These are phyloP conservation scores for Apocheima hispidaria DNA, from an alignment of 2,888 invertebrate species.

Conservation along the genomic window DNA sequence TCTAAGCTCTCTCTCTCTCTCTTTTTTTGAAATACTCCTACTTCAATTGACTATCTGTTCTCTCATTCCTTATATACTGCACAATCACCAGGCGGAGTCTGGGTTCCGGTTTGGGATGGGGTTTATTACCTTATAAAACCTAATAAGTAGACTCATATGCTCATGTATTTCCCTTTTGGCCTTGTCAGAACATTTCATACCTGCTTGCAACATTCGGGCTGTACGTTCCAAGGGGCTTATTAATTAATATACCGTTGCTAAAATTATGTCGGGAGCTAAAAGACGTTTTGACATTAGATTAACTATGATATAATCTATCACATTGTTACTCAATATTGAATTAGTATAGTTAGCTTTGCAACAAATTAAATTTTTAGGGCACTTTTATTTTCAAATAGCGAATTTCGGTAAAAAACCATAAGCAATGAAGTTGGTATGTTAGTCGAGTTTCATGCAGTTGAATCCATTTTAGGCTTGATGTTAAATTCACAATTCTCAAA, in stretches of 20 bases:
- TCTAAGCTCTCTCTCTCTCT: too few species aligned
- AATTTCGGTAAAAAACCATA: too few species aligned
- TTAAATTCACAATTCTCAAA: too few species aligned
- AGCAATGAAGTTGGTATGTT: too few species aligned
- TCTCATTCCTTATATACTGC: not conserved
- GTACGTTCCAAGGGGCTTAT: constrained; percentile 44
- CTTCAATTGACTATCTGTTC: not conserved
- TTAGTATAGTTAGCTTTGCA: too few species aligned
- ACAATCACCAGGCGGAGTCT: not conserved
- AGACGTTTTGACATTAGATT: too few species aligned
- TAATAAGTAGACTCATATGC: constrained; percentile 18
- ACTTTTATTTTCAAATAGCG: too few species aligned
- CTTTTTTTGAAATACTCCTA: not conserved
- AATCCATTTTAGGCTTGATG: too few species aligned
- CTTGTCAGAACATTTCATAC: constrained; percentile 43
- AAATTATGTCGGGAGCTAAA: constrained; percentile 33
- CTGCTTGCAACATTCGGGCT: constrained; percentile 41
- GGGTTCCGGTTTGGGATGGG: constrained; percentile 1
- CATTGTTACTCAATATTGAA: too few species aligned
- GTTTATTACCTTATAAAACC: constrained; percentile 3
- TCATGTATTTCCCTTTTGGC: constrained; percentile 32
- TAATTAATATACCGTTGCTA: constrained; percentile 43
- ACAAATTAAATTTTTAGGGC: too few species aligned
- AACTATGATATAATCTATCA: too few species aligned
- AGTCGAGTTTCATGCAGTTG: too few species aligned